A percentile compares a stretch with the other conserved stretches of the same genome.
Conservation (phyloP, 2,797 vertebrate species). For the Synaphobranchus kaupii region DNA sequence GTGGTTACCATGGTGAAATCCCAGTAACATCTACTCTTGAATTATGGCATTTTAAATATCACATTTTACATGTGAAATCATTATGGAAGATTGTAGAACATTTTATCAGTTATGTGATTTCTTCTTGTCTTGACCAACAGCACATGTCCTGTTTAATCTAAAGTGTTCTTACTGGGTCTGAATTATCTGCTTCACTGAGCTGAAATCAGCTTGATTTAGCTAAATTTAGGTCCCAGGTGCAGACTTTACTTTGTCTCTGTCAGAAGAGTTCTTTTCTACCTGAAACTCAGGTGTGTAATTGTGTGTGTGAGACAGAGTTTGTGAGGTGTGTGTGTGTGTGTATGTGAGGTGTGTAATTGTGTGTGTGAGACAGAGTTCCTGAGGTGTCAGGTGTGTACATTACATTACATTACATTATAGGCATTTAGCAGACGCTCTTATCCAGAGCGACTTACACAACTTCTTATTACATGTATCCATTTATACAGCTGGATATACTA, state of each 20-base stretch:
- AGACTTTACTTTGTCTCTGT: background rate
- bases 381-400: background rate
- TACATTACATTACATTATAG: too few species aligned
- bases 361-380: background rate
- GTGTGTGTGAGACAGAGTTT: too few species aligned
- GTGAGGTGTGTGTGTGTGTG: too few species aligned
- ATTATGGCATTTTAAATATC: background rate
- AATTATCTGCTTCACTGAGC: background rate
- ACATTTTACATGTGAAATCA: background rate
- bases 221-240: background rate
- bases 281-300: background rate
- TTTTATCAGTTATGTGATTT: background rate
- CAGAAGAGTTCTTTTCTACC: background rate
- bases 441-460: too few species aligned
- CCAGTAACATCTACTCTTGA: background rate
- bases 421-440: too few species aligned
- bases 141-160: background rate
- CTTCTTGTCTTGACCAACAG: background rate
- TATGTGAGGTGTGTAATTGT: too few species aligned
- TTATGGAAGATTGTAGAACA: background rate
- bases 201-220: background rate
- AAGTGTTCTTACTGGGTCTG: background rate
- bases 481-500: too few species aligned
- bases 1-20: too few species aligned
- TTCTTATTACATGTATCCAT: too few species aligned